A percentile compares a stretch with the other conserved stretches of the same genome.
Evolutionary conservation across 2,113 vertebrate species (phyloP).

Genomic region (Stigmatopora argus): DNA sequence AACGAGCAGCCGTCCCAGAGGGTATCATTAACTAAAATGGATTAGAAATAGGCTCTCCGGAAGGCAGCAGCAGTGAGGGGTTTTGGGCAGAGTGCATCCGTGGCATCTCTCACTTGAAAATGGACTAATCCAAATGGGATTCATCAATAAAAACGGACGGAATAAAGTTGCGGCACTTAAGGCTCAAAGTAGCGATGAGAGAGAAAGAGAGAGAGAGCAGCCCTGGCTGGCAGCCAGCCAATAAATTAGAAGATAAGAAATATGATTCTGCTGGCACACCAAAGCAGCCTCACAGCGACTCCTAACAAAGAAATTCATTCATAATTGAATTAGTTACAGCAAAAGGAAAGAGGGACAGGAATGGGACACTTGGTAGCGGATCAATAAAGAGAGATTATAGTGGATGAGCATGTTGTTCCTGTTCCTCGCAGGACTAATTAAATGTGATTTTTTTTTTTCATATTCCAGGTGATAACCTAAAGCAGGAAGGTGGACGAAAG

Average conservation of each 20-base stretch:
- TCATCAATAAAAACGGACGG: slow-evolving; percentile 70
- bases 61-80: neutral
- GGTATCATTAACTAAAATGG: slow-evolving; percentile 81
- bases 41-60: slow-evolving; percentile 66
- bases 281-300: slow-evolving; percentile 51
- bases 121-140: slow-evolving; percentile 78
- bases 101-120: slow-evolving; percentile 71
- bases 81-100: slow-evolving; percentile 48
- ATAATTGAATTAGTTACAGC: slow-evolving; percentile 67
- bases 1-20: slow-evolving; percentile 70
- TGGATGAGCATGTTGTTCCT: slow-evolving; percentile 27
- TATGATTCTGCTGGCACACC: slow-evolving; percentile 66
- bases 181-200: slow-evolving; percentile 53
- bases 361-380: slow-evolving; percentile 59
- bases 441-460: neutral
- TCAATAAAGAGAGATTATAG: slow-evolving; percentile 55
- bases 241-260: slow-evolving; percentile 70
- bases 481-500: slow-evolving; percentile 53
- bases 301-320: slow-evolving; percentile 65
- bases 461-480: slow-evolving; percentile 57
- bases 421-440: neutral
- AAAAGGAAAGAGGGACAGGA: slow-evolving; percentile 55
- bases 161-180: slow-evolving; percentile 82
- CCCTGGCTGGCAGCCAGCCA: slow-evolving; percentile 66
- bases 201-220: neutral